Evolutionary conservation across 2,113 vertebrate genomes (phyloP), one percentile per base, ranked within the genome.

Genomic region (Glaucidium brasilianum): DNA sequence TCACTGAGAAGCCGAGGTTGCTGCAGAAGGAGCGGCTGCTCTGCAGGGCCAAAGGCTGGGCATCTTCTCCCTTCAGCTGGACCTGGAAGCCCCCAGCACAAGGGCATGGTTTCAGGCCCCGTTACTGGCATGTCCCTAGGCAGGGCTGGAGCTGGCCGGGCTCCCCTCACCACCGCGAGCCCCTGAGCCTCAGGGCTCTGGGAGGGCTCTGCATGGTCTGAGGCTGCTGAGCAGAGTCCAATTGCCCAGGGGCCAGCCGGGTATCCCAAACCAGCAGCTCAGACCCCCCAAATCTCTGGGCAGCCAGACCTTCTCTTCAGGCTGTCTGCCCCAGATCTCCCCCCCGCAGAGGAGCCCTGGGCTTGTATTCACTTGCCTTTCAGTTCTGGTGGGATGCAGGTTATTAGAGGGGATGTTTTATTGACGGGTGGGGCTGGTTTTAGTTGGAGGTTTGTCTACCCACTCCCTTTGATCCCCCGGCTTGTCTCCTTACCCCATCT

Each of bases 401-500:
- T 74, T 92, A 58, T 34, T 7, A 39, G 67, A 84, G 73, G 69
- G 76, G 94, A 78, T 58, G 79, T 47, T 94, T 92, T 82, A 77
- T 14, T 21, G 73, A 23, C 0, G 34, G 95, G 94, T 94, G 88
- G 47, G 72, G 68, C 73, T 69, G 88, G 14, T 20, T 87, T 26
- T 25, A 69, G 55, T 20, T 71, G 64, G 50, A 86, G 68, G 30
- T 91, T 72, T 4, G 22, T 81, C 84, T 89, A 56, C 77, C 39
- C 68, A 12, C 30, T 88, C 34, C 52, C 83, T 94, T 96, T 95
- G 94, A 96, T 95, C 66, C 45, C 91, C 68, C 9, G 0, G 6
- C 35, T 75, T 34, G 12, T 93, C 83, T 86, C 63, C 67, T 88
- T 63, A 49, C 69, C 64, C 76, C 91, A 60, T 89, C 79, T 68